Conservation (phyloP, 2,888 invertebrate genomes). For the Micoletzkya japonica region DNA sequence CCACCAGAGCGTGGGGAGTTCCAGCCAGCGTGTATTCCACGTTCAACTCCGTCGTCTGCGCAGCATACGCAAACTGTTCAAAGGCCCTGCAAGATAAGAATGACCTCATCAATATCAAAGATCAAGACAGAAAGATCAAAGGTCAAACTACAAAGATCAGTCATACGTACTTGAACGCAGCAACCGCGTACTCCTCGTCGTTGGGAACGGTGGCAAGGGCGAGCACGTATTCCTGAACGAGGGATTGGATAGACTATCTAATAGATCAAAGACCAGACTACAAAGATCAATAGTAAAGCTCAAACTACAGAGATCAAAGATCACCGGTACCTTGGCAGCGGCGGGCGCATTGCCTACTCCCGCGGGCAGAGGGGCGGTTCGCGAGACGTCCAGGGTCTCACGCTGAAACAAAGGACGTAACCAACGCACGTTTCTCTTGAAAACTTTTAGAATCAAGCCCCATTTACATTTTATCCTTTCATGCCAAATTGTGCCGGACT, state of each 20-base stretch:
- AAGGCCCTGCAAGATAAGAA: conserved; percentile 10
- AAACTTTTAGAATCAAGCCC: too few species aligned
- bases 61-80: conserved; percentile 33
- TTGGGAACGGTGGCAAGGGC: conserved; percentile 82
- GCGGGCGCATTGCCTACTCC: conserved; percentile 74
- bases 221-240: conserved; percentile 75
- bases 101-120: neutral
- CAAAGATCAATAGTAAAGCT: too few species aligned
- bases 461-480: too few species aligned
- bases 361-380: conserved; percentile 82
- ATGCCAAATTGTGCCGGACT: too few species aligned
- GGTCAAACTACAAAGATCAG: neutral
- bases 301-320: too few species aligned
- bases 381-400: conserved; percentile 76
- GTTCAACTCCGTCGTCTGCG: conserved; percentile 48
- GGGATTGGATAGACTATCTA: too few species aligned
- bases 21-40: conserved; percentile 54
- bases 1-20: conserved; percentile 43
- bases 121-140: neutral
- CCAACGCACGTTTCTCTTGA: too few species aligned
- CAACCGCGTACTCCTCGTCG: conserved; percentile 68
- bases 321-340: conserved; percentile 73
- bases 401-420: conserved; percentile 67
- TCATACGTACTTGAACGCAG: conserved; percentile 18
- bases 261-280: too few species aligned